phyloP scores from a whole-genome alignment of 2,113 vertebrate genomes.

The Ochotona curzoniae region DNA sequence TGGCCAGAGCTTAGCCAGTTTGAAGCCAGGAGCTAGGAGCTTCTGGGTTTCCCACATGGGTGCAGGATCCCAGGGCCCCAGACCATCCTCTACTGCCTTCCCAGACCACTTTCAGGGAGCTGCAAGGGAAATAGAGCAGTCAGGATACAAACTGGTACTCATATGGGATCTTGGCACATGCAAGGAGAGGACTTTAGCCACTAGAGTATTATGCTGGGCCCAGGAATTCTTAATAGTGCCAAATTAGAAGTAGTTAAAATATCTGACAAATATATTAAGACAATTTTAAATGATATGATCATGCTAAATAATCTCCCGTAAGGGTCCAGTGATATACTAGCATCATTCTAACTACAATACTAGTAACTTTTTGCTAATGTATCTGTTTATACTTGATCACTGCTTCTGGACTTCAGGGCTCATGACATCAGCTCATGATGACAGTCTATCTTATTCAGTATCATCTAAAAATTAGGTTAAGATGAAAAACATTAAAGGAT shows the following conservation, averaged over 20 bases:
- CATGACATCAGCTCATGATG: background rate
- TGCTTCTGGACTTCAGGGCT: background rate
- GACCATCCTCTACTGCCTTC: too few species aligned
- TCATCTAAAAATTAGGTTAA: background rate
- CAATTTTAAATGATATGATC: background rate
- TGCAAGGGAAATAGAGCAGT: too few species aligned
- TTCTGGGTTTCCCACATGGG: too few species aligned
- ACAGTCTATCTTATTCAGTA: background rate
- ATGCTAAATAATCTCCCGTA: constrained; percentile 3
- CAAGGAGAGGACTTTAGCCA: too few species aligned
- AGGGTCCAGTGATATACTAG: background rate
- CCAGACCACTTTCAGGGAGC: too few species aligned
- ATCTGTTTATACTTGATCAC: background rate
- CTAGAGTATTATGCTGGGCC: too few species aligned
- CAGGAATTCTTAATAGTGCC: background rate
- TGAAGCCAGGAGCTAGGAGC: too few species aligned
- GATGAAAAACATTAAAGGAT: background rate
- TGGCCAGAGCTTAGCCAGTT: too few species aligned
- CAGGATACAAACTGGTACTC: too few species aligned
- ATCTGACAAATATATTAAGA: background rate
- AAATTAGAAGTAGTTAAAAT: constrained; percentile 17
- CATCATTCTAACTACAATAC: background rate
- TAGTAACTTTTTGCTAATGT: background rate
- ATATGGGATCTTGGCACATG: too few species aligned
- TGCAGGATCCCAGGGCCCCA: too few species aligned